Base-by-base conservation (phyloP, 2,888 invertebrate species). In the Yponomeuta sedellus region DNA sequence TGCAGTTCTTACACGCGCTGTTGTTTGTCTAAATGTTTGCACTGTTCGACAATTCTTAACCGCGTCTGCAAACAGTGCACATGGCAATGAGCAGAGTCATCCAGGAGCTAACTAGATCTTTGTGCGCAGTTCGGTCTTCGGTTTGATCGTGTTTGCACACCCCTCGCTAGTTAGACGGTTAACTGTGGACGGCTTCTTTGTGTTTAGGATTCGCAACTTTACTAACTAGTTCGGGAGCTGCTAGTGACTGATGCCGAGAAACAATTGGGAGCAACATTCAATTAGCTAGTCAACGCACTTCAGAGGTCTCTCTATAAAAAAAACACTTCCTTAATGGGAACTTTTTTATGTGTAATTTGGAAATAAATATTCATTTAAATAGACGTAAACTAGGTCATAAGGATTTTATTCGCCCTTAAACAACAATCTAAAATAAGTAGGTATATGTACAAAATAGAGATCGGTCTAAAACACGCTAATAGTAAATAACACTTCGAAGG, bases 51-150 rank as follows among this genome's bases (percentile, higher is more conserved):
- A 19, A 64, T 72, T 75, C 72, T 73, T 74, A 73, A 74, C 75
- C 74, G 73, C 75, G 73, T 70, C 71, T 70, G 71, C 71, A 74
- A 77, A 79, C 75, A 75, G 58, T 63, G 61, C 80, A 85, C 82
- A 82, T 77, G 76, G 76, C 75, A 81, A 79, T 80, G 81, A 78
- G 76, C 74, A 74, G 74, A 78, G 78, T 80, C 80, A 83, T 83
- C 74, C 81, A 78, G 75, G 80, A 80, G 77, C 83, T 88, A 88
- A 88, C 88, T 85, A 88, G 85, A 90, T 89, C 88, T 86, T 88
- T 88, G 86, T 86, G 78, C 80, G 77, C 77, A 84, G 84, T 86
- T 85, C 82, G 82, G 85, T 81, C 84, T 82, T 82, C 75, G 83
- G 85, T 83, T 79, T 85, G 83, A 86, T 88, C 81, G 83, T 86